Conservation (phyloP, 2,113 vertebrate genomes). For the Symphodus melops region DNA sequence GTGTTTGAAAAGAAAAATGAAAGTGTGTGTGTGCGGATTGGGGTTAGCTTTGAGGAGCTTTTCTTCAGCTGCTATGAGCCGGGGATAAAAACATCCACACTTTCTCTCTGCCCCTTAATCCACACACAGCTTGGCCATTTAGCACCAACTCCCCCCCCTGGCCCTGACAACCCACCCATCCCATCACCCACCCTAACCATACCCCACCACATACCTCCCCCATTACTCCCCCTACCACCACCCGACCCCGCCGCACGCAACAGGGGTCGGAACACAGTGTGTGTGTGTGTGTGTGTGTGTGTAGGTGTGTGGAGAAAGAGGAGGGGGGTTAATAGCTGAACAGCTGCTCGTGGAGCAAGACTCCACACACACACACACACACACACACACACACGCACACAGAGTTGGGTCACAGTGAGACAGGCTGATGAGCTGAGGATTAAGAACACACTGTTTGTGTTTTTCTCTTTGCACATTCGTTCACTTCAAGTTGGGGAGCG, state of each 20-base stretch:
- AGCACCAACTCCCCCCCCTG: conserved; percentile 16
- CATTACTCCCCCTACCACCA: too few relatives aligned
- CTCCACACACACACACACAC: conserved; percentile 26
- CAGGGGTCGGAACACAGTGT: not conserved
- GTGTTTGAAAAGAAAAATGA: too few relatives aligned
- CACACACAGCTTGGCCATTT: conserved; percentile 71
- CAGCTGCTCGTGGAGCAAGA: conserved; percentile 83
- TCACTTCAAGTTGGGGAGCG: too few relatives aligned
- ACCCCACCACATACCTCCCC: too few relatives aligned
- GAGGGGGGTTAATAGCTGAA: conserved; percentile 47
- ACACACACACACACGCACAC: too few relatives aligned
- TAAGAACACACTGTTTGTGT: not conserved
- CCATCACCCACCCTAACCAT: too few relatives aligned
- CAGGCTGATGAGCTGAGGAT: not conserved
- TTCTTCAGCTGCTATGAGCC: conserved; percentile 59
- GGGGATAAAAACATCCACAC: conserved; percentile 63
- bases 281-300: not conserved
- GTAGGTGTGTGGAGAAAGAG: not conserved
- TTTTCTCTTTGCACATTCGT: too few relatives aligned
- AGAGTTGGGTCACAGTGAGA: not conserved
- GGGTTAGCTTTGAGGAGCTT: conserved; percentile 63
- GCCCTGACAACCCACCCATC: too few relatives aligned
- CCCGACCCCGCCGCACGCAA: not conserved
- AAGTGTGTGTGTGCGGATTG: conserved; percentile 33
- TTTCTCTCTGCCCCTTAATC: conserved; percentile 68